phyloP scores from a whole-genome alignment of 2,888 invertebrate species.

The Athalia rosae region DNA sequence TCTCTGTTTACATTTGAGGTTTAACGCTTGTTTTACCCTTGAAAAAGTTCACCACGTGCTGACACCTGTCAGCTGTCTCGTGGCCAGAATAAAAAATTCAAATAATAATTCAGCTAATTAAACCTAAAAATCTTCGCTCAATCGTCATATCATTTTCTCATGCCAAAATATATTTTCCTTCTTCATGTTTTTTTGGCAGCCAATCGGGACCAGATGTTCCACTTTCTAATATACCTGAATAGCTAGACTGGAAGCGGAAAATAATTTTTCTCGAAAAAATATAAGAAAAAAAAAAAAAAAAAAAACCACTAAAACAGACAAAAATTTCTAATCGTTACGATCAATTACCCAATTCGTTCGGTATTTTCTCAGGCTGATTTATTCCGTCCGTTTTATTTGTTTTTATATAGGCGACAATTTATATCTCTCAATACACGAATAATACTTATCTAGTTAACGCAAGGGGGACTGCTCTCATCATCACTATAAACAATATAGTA shows the following conservation, averaged over 20 bases:
- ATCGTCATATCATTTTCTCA: not conserved
- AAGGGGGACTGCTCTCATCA: conserved; percentile 23
- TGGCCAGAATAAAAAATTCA: not conserved
- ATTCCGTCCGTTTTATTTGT: not conserved
- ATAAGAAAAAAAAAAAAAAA: not conserved
- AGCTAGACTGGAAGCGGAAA: not conserved
- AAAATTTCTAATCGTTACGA: not conserved
- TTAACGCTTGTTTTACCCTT: conserved; percentile 21
- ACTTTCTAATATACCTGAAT: not conserved
- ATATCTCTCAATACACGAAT: not conserved
- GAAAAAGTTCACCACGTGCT: not conserved
- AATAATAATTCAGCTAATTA: not conserved
- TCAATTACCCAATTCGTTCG: conserved; percentile 4
- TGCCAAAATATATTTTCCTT: not conserved
- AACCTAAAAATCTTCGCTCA: too few species aligned
- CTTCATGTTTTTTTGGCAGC: conserved; percentile 24
- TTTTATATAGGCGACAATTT: conserved; percentile 27
- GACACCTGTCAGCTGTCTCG: not conserved
- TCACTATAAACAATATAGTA: conserved; percentile 29
- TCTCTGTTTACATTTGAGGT: conserved; percentile 1
- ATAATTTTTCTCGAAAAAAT: not conserved
- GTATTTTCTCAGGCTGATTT: conserved; percentile 25
- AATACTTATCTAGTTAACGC: not conserved
- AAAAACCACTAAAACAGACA: not conserved
- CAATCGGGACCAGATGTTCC: not conserved